Evolutionary conservation across 2,888 invertebrate genomes (phyloP), one percentile per base, ranked within the genome.

Genomic region (Cylindroiulus punctatus): DNA sequence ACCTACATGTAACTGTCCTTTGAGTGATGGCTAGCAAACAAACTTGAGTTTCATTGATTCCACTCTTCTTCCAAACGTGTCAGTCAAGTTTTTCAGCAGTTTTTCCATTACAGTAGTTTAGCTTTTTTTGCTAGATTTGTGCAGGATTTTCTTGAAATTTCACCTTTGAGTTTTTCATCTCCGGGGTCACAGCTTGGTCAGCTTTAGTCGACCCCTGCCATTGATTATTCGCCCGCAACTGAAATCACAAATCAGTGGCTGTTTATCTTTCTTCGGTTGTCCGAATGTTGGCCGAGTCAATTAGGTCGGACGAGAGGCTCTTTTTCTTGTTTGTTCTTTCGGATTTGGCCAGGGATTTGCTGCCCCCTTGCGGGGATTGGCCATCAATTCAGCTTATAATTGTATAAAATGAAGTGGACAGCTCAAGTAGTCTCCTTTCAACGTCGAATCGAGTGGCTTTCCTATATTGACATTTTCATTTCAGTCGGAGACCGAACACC

Each of bases 291-390:
- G 2, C 8, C n/a, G 57, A 57, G 57, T 57, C n/a, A 57, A 57
- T 57, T 57, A 57, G 57, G n/a, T 57, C 57, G 57, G 57, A n/a
- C 57, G n/a, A n/a, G 57, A 57, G 57, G n/a, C 57, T 57, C 57
- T 57, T 22, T 57, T 57, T 57, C 57, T 57, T 57, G 57, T 57
- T 57, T 57, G 57, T 57, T 57, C 57, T 22, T 57, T 57, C n/a
- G 57, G 57, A 57, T 57, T 57, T 19, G 57, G 3, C 57, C 4
- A 22, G 57, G 57, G 57, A 57, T 57, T 57, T 57, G 57, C 57
- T 57, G 57, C 57, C 57, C 57, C 14, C 57, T 57, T 57, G 57
- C 57, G 57, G 57, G 57, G n/a, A 57, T 57, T 57, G 57, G 22
- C 57, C 57, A 57, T 57, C 57, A 57, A 8, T 57, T 57, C 57